Evolutionary conservation across 2,113 vertebrate species (phyloP).

Genomic region (Cepphus grylle): DNA sequence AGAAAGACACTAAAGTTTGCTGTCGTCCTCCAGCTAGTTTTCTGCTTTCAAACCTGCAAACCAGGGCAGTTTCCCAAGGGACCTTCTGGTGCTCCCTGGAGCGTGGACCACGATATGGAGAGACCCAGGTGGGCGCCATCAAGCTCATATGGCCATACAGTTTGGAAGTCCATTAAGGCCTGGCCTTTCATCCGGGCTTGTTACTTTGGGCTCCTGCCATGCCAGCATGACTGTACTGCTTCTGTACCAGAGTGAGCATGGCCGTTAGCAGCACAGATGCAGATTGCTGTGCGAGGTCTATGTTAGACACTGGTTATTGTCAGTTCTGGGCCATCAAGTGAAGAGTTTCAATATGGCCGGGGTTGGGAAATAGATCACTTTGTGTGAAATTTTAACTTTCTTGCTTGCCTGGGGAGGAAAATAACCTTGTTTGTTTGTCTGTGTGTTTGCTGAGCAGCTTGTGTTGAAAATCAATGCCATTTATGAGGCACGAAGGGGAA

Average conservation of each 20-base stretch:
- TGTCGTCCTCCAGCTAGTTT: background rate
- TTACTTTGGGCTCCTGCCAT: background rate
- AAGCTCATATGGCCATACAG: rapidly evolving
- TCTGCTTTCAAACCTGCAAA: background rate
- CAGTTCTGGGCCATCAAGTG: background rate
- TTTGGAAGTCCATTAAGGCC: background rate
- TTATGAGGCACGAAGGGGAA: conserved; percentile 92
- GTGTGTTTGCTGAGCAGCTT: conserved; percentile 77
- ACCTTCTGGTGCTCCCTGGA: background rate
- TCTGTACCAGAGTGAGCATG: rapidly evolving
- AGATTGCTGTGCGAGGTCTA: background rate
- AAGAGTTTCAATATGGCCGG: background rate
- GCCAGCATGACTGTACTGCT: background rate
- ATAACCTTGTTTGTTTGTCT: conserved; percentile 31
- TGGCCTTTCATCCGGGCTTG: background rate
- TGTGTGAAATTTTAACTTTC: background rate
- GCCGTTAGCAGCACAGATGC: background rate
- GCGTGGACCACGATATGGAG: rapidly evolving
- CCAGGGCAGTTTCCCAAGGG: background rate
- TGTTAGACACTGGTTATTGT: background rate
- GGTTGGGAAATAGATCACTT: background rate
- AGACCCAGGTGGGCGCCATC: background rate
- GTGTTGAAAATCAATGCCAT: conserved; percentile 93
- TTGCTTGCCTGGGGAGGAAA: background rate
- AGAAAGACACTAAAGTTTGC: background rate